Evolutionary conservation across 2,888 invertebrate genomes (phyloP).

Genomic region (Leptinotarsa peninsularis): DNA sequence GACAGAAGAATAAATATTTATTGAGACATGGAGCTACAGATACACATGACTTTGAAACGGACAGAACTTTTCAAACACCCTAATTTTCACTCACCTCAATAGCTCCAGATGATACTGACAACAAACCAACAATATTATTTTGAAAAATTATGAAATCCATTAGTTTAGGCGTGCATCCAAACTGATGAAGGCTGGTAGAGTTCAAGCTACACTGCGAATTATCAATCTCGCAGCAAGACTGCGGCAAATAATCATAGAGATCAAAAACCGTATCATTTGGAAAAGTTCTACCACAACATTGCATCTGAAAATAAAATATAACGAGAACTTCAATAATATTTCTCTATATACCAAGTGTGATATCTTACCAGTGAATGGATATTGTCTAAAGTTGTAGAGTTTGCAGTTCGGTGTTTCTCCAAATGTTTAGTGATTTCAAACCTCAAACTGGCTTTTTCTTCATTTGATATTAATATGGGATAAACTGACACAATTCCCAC

Average conservation of each 20-base stretch:
- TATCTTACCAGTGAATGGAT: slow-evolving; percentile 22
- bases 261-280: slow-evolving; percentile 6
- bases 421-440: slow-evolving; percentile 14
- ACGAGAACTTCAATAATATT: neutral
- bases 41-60: no score
- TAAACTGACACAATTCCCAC: slow-evolving; percentile 20
- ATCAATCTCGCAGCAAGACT: slow-evolving; percentile 28
- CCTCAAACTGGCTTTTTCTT: neutral
- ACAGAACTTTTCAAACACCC: neutral
- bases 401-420: neutral
- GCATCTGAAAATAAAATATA: slow-evolving; percentile 22
- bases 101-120: slow-evolving; percentile 23
- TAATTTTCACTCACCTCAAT: slow-evolving; percentile 19
- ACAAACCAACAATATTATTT: slow-evolving; percentile 25
- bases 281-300: slow-evolving; percentile 26
- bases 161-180: slow-evolving; percentile 18
- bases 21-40: no score
- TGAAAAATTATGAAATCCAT: slow-evolving; percentile 16
- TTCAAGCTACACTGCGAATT: slow-evolving; percentile 15
- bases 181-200: slow-evolving; percentile 16
- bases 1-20: no score
- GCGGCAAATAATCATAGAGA: neutral
- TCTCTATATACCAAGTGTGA: no score
- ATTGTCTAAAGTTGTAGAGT: slow-evolving; percentile 1
- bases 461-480: slow-evolving; percentile 1